These are phyloP conservation scores for Apogon talboti DNA, from an alignment of 2,797 vertebrate species.

Conservation along the genomic window DNA sequence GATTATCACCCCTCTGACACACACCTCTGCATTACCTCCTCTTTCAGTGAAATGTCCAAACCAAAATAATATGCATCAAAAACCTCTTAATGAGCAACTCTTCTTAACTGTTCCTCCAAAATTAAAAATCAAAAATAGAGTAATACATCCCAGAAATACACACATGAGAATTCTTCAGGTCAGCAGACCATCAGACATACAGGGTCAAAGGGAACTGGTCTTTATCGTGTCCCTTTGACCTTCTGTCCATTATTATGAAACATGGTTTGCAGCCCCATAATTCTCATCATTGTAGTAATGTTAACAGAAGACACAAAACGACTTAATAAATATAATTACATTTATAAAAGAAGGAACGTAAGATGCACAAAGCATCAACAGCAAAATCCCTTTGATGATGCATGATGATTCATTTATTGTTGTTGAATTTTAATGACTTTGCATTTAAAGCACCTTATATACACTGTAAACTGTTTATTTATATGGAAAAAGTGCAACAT, in stretches of 20 bases:
- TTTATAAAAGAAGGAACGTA: no score
- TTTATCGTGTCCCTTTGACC: slow-evolving; percentile 34
- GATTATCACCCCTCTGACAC: slow-evolving; percentile 2
- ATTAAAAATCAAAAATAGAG: not conserved
- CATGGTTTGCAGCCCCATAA: no score
- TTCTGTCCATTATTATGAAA: not conserved
- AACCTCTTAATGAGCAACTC: slow-evolving; percentile 45
- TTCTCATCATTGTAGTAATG: slow-evolving; percentile 1
- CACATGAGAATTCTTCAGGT: slow-evolving; percentile 47
- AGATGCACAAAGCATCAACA: no score
- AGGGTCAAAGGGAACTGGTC: slow-evolving; percentile 31
- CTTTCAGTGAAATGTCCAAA: slow-evolving; percentile 30
- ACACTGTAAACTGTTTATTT: not conserved
- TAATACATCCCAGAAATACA: slow-evolving; percentile 22
- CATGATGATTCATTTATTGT: no score
- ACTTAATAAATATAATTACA: no score
- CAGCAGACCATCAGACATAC: slow-evolving; percentile 40
- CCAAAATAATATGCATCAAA: slow-evolving; percentile 52
- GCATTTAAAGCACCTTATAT: not conserved
- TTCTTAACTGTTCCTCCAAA: slow-evolving; percentile 41
- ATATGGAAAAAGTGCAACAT: not conserved
- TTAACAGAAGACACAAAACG: no score
- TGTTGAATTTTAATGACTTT: not conserved
- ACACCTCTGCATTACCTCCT: slow-evolving; percentile 40
- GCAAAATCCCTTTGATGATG: no score